A percentile compares a stretch with the other conserved stretches of the same genome.
Evolutionary conservation across 1,140 invertebrate species (phyloP).

Genomic region (Heliconius hewitsoni): DNA sequence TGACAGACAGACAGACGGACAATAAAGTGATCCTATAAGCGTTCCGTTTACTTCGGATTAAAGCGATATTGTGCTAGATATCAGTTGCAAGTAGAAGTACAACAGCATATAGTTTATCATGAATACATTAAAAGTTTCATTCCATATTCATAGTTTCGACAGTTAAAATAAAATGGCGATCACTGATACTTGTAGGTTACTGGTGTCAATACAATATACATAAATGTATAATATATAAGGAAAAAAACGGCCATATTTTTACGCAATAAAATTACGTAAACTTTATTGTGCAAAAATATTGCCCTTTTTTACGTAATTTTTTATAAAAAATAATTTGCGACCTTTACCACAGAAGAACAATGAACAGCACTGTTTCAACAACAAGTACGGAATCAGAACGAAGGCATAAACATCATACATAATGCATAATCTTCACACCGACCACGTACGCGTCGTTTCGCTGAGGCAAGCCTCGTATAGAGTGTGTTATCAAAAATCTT

Average conservation of each 20-base stretch:
- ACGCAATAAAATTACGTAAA: neutral
- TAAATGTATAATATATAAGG: neutral
- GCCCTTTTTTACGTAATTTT: neutral
- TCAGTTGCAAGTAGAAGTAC: too few relatives aligned
- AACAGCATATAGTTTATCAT: too few relatives aligned
- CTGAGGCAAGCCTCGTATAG: slow-evolving; percentile 23
- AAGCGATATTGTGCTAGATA: too few relatives aligned
- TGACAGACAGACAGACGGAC: too few relatives aligned
- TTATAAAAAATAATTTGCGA: slow-evolving; percentile 14
- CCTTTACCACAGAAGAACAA: slow-evolving; percentile 25
- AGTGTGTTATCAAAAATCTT: slow-evolving; percentile 14
- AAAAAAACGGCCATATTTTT: neutral
- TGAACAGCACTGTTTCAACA: slow-evolving; percentile 36
- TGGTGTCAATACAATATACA: neutral
- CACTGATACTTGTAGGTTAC: too few relatives aligned
- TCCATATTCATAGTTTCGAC: too few relatives aligned
- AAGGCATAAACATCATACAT: slow-evolving; percentile 39
- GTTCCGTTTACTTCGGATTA: too few relatives aligned
- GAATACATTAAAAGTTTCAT: too few relatives aligned
- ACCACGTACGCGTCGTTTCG: slow-evolving; percentile 37
- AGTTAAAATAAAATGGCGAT: too few relatives aligned
- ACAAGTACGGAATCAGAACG: slow-evolving; percentile 35
- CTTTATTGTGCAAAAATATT: too few relatives aligned
- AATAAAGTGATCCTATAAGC: too few relatives aligned
- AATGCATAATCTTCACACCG: slow-evolving; percentile 43